Conservation (phyloP, 1,140 invertebrate genomes). For the Holotrichia oblita region DNA sequence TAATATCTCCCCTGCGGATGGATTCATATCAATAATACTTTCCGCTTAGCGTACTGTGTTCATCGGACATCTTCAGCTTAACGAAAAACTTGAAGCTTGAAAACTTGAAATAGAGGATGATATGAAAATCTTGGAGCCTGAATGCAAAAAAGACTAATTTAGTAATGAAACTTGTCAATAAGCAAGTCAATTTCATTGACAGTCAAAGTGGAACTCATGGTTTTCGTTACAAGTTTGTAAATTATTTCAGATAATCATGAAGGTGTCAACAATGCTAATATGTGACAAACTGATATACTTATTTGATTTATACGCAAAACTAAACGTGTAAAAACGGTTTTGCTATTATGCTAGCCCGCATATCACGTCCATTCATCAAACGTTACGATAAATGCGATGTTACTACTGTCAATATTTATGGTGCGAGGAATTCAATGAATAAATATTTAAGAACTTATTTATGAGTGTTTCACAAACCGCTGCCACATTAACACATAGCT, state of each 20-base stretch:
- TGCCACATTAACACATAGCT: constrained; percentile 26
- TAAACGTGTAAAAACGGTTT: not conserved
- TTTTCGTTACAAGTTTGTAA: not conserved
- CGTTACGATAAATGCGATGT: constrained; percentile 1
- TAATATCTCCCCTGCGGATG: no score
- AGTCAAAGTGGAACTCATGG: no score
- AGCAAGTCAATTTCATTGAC: no score
- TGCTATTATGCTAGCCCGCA: not conserved
- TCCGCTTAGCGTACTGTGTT: no score
- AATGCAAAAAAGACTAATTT: no score
- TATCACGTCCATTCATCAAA: not conserved
- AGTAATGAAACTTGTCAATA: no score
- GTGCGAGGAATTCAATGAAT: constrained; percentile 19
- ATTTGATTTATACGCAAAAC: not conserved
- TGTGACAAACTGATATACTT: not conserved
- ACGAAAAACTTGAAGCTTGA: no score
- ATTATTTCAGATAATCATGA: not conserved
- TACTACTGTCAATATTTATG: constrained; percentile 28
- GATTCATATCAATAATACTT: no score
- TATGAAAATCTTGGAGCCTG: no score
- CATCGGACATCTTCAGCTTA: no score
- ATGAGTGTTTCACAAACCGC: constrained; percentile 18
- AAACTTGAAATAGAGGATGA: no score
- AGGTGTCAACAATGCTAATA: not conserved
- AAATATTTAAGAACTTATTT: constrained; percentile 37